phyloP scores from a whole-genome alignment of 2,888 invertebrate species.

The Lathronympha strigana region DNA sequence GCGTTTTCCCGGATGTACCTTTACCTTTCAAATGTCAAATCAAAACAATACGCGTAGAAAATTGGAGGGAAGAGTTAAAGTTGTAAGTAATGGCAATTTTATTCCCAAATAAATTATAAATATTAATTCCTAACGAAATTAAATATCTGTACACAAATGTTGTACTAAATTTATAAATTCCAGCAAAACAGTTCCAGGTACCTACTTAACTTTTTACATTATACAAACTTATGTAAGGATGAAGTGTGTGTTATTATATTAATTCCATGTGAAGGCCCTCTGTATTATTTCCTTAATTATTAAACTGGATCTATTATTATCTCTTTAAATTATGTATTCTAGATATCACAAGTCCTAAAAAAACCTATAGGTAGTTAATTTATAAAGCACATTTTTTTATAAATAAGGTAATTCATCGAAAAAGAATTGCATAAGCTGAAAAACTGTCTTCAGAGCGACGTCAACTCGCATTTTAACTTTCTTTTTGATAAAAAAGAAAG shows the following conservation, averaged over 20 bases:
- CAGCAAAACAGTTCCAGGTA: not conserved
- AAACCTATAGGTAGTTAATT: not conserved
- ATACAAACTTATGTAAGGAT: too few relatives aligned
- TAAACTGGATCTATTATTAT: too few relatives aligned
- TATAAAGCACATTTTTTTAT: constrained; percentile 3
- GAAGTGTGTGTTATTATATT: too few relatives aligned
- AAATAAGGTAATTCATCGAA: not conserved
- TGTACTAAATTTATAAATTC: too few relatives aligned
- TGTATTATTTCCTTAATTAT: too few relatives aligned
- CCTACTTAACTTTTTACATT: not conserved
- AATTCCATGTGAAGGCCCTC: too few relatives aligned
- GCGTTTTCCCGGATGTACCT: constrained; percentile 3
- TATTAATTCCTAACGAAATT: not conserved
- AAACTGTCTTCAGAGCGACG: constrained; percentile 18
- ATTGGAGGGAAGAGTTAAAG: not conserved
- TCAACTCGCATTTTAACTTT: constrained; percentile 14
- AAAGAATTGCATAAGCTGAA: constrained; percentile 11
- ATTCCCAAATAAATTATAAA: not conserved
- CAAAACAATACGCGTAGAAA: not conserved
- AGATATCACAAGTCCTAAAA: not conserved
- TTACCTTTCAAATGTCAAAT: too few relatives aligned
- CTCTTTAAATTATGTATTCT: too few relatives aligned
- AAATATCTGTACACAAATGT: too few relatives aligned
- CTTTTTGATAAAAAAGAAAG: constrained; percentile 44
- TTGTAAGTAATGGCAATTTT: not conserved